Percentiles rank a stretch among this genome's conserved stretches.
phyloP scores from a whole-genome alignment of 2,888 invertebrate species.

The Chrysotoxum bicinctum region DNA sequence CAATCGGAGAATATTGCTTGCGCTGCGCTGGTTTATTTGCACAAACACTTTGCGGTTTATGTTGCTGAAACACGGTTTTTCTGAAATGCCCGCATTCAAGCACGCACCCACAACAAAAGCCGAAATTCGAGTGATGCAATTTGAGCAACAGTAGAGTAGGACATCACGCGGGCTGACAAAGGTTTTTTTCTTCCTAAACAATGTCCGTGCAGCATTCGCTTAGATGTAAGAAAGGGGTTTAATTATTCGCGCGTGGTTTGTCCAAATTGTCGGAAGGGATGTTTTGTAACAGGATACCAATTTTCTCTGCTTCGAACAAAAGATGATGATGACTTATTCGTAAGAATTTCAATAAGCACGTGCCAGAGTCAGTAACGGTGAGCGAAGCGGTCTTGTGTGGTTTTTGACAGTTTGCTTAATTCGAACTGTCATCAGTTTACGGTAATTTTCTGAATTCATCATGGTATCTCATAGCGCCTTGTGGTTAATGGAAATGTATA shows the following conservation, averaged over 20 bases:
- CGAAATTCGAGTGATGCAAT: constrained; percentile 56
- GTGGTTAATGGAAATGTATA: not conserved
- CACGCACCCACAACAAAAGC: constrained; percentile 67
- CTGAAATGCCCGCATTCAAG: constrained; percentile 49
- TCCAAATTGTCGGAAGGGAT: constrained; percentile 18
- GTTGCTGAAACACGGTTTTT: constrained; percentile 8
- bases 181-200: constrained; percentile 23
- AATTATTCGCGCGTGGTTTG: constrained; percentile 52
- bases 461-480: not conserved
- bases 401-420: constrained; percentile 56
- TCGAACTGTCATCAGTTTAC: constrained; percentile 51
- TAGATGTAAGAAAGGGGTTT: constrained; percentile 40
- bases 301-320: constrained; percentile 10
- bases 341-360: constrained; percentile 60
- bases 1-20: constrained; percentile 50
- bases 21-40: constrained; percentile 20
- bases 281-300: constrained; percentile 59
- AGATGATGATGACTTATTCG: constrained; percentile 39
- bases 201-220: constrained; percentile 17
- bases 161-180: not conserved
- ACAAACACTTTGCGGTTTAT: constrained; percentile 59
- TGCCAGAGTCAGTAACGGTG: constrained; percentile 35
- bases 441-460: constrained; percentile 6
- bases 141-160: constrained; percentile 43
- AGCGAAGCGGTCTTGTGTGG: constrained; percentile 21